Conservation (phyloP, 2,888 invertebrate genomes). For the Andricus curvator region DNA sequence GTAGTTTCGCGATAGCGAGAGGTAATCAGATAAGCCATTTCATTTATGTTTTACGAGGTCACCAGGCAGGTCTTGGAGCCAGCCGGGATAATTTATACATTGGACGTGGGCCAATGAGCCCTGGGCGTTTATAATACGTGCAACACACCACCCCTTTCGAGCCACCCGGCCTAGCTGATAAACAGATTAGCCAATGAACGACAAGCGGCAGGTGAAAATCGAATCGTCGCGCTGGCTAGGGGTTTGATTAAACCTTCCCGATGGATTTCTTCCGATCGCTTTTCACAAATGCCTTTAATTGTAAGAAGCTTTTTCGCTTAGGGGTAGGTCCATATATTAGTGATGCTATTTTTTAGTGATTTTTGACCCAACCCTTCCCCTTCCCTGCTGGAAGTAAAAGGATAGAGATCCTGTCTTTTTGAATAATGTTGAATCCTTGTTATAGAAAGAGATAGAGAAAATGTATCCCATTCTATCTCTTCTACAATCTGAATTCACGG, state of each 20-base stretch:
- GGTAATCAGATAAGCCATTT: slow-evolving; percentile 66
- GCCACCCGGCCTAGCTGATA: slow-evolving; percentile 41
- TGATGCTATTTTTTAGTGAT: no score
- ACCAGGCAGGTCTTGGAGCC: slow-evolving; percentile 47
- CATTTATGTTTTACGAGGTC: slow-evolving; percentile 64
- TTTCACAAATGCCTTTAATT: slow-evolving; percentile 2
- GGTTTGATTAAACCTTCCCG: slow-evolving; percentile 25
- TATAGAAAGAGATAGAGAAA: no score
- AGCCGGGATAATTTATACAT: slow-evolving; percentile 63
- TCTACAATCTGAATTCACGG: no score
- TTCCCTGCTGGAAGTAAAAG: no score
- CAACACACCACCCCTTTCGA: slow-evolving; percentile 46
- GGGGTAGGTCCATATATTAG: no score
- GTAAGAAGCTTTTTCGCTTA: background rate
- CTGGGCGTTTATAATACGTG: slow-evolving; percentile 54
- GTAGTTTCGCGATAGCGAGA: slow-evolving; percentile 18
- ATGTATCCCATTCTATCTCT: no score
- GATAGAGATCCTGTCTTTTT: no score
- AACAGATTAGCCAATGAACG: slow-evolving; percentile 48
- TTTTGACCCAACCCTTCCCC: no score
- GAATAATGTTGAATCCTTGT: no score
- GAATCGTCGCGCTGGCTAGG: slow-evolving; percentile 47
- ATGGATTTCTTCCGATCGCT: slow-evolving; percentile 11
- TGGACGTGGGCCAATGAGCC: slow-evolving; percentile 61
- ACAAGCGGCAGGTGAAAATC: slow-evolving; percentile 52